A percentile compares a stretch with the other conserved stretches of the same genome.
Conservation (phyloP, 1,140 invertebrate genomes). For the Ceratina calcarata region DNA sequence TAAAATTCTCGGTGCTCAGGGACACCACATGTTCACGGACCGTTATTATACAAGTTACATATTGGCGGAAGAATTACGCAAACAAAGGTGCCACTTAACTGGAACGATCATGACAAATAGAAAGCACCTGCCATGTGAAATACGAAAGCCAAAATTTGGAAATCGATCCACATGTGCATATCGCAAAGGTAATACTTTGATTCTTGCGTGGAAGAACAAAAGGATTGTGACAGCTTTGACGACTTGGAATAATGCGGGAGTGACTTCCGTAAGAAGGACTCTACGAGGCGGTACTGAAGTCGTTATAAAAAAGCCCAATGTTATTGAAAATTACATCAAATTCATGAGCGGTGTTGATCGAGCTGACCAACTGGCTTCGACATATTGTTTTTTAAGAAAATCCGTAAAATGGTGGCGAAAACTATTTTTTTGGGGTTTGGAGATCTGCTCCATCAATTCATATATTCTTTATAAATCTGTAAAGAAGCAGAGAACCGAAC, state of each 20-base stretch:
- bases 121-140: neutral
- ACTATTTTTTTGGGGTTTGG: conserved; percentile 35
- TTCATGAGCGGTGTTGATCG: neutral
- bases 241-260: neutral
- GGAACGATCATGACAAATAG: neutral
- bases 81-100: neutral
- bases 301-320: neutral
- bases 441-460: conserved; percentile 15
- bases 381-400: neutral
- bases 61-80: conserved; percentile 1
- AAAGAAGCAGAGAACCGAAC: conserved; percentile 32
- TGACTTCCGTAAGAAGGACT: neutral
- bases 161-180: neutral
- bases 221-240: neutral
- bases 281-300: neutral
- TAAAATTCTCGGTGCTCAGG: neutral
- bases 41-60: conserved; percentile 1
- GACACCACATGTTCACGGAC: neutral
- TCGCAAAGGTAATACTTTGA: neutral
- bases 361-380: neutral
- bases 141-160: neutral
- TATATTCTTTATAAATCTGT: conserved; percentile 34
- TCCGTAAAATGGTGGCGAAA: conserved; percentile 63
- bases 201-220: neutral
- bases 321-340: neutral